Evolutionary conservation across 64 coral and sea anemone genomes (phyloP).

Genomic region (Trachythela sp.): DNA sequence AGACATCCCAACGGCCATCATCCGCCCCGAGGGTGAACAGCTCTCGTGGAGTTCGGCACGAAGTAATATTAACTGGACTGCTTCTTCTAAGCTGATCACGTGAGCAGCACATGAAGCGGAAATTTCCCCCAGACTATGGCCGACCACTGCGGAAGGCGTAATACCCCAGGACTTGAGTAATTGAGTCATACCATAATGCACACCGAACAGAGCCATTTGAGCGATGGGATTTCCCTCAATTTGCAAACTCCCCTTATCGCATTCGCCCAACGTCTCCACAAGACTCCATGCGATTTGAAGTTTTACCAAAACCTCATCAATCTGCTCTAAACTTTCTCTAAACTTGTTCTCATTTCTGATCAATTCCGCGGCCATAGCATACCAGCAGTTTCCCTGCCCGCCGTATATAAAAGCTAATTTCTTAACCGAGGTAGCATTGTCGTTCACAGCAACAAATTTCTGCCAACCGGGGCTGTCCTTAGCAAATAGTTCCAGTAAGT

Average conservation of each 20-base stretch:
- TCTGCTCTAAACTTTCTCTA: constrained; percentile 32
- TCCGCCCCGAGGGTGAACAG: constrained; percentile 43
- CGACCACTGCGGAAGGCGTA: constrained; percentile 62
- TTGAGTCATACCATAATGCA: constrained; percentile 60
- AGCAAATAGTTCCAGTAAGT: not conserved
- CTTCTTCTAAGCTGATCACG: constrained; percentile 52
- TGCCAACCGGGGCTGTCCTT: constrained; percentile 20
- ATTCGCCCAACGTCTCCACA: constrained; percentile 33
- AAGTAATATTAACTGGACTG: constrained; percentile 47
- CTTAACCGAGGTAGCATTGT: not conserved
- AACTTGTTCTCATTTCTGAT: constrained; percentile 48
- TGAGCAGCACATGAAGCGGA: constrained; percentile 58
- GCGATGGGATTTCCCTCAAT: constrained; percentile 43
- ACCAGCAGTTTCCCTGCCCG: constrained; percentile 69
- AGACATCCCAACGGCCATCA: constrained; percentile 73
- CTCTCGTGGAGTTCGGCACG: constrained; percentile 60
- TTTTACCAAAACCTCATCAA: constrained; percentile 31
- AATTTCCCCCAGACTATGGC: constrained; percentile 75
- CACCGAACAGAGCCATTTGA: constrained; percentile 60
- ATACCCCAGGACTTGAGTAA: constrained; percentile 67
- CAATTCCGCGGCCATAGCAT: constrained; percentile 64
- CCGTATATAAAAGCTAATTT: constrained; percentile 68
- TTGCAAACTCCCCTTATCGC: constrained; percentile 39
- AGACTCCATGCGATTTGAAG: constrained; percentile 33
- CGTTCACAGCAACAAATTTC: not conserved